Evolutionary conservation across 92 coral and sea anemone genomes (phyloP).

Genomic region (Montipora capitata): DNA sequence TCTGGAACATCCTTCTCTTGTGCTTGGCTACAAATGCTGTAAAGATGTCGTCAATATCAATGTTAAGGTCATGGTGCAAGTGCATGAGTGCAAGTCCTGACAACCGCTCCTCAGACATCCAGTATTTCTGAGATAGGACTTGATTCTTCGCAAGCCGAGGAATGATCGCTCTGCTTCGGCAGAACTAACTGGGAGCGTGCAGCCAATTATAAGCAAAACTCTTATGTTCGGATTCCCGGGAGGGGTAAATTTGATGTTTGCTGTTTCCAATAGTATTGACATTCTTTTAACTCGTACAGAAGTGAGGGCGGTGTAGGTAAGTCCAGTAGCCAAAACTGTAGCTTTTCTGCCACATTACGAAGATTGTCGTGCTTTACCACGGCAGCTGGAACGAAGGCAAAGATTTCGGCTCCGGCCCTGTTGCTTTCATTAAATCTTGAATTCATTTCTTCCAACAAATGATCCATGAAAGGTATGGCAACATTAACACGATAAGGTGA

Average conservation of each 20-base stretch:
- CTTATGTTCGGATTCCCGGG: background rate
- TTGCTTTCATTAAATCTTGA: slow-evolving; percentile 57
- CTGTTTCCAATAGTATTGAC: no score
- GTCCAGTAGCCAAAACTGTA: slow-evolving; percentile 19
- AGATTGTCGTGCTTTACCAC: slow-evolving; percentile 47
- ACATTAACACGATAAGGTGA: slow-evolving; percentile 59
- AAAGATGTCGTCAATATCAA: no score
- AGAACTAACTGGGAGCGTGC: background rate
- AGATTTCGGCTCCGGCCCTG: slow-evolving; percentile 59
- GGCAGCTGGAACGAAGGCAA: slow-evolving; percentile 64
- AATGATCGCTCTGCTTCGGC: background rate
- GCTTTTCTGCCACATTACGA: slow-evolving; percentile 19
- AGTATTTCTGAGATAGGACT: no score
- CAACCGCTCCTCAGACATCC: no score
- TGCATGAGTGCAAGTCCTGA: no score
- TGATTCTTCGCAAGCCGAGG: background rate
- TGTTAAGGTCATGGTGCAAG: no score
- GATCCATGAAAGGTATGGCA: slow-evolving; percentile 51
- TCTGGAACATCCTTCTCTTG: no score
- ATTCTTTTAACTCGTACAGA: background rate
- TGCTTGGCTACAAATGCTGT: no score
- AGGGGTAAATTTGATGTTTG: no score
- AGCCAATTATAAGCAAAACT: slow-evolving; percentile 1
- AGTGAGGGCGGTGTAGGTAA: slow-evolving; percentile 36
- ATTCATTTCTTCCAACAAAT: slow-evolving; percentile 12